Evolutionary conservation across 2,888 invertebrate genomes (phyloP).

Genomic region (Taphrorychus bicolor): DNA sequence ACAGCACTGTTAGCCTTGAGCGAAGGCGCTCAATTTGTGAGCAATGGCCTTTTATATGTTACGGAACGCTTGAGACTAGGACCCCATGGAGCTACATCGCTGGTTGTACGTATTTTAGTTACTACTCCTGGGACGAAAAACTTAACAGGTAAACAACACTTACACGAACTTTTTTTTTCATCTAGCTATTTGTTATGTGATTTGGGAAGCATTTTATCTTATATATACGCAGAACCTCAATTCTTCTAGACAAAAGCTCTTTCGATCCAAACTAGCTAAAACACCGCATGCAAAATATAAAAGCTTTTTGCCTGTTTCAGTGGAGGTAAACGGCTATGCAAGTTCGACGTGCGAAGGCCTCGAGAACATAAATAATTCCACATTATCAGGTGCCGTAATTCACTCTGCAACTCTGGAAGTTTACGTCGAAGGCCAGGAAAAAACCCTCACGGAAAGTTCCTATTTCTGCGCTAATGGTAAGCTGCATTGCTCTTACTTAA

Average conservation of each 20-base stretch:
- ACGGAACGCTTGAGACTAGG: conserved; percentile 70
- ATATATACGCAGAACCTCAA: too few relatives aligned
- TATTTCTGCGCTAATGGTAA: conserved; percentile 74
- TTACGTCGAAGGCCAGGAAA: conserved; percentile 68
- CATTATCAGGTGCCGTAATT: conserved; percentile 68
- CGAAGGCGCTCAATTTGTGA: conserved; percentile 71
- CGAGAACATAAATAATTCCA: conserved; percentile 66
- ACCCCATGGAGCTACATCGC: conserved; percentile 70
- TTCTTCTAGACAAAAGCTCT: too few relatives aligned
- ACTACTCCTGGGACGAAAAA: conserved; percentile 71
- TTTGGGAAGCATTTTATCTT: too few relatives aligned
- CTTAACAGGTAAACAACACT: conserved; percentile 68
- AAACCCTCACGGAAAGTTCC: conserved; percentile 72
- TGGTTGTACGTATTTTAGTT: conserved; percentile 69
- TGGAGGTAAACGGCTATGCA: conserved; percentile 72
- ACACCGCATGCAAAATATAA: too few relatives aligned
- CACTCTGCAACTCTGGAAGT: conserved; percentile 68
- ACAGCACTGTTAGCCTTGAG: conserved; percentile 70
- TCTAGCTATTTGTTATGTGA: too few relatives aligned
- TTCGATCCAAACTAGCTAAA: too few relatives aligned
- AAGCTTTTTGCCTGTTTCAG: conserved; percentile 58
- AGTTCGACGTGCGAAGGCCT: conserved; percentile 68
- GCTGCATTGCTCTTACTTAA: conserved; percentile 10
- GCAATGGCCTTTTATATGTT: conserved; percentile 70
- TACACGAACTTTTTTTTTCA: neutral